Evolutionary conservation across 2,113 vertebrate species (phyloP).

Genomic region (Oxyura jamaicensis): DNA sequence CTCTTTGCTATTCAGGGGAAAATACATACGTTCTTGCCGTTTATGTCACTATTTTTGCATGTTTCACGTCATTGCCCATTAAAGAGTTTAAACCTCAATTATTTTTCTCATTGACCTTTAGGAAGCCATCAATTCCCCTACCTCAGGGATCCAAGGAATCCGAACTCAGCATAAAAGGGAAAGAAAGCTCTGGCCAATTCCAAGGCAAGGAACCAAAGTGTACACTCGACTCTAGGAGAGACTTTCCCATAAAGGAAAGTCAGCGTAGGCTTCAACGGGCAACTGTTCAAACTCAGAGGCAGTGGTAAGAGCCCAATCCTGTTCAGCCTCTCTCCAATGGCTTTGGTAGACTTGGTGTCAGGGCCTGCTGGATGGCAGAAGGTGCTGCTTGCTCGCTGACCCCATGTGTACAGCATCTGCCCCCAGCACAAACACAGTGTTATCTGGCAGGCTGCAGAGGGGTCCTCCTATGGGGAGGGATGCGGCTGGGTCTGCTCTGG

Average conservation of each 20-base stretch:
- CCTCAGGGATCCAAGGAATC: not conserved
- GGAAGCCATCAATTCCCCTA: not conserved
- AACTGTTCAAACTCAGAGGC: not conserved
- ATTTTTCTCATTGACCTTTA: not conserved
- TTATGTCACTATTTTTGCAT: not conserved
- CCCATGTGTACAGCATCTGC: not conserved
- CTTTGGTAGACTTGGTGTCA: not conserved
- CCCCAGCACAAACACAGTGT: fast-evolving
- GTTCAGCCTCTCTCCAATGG: not conserved
- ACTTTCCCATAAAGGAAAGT: too few relatives aligned
- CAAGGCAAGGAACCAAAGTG: not conserved
- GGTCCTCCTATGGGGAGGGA: not conserved
- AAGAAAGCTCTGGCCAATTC: not conserved
- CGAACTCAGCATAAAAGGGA: not conserved
- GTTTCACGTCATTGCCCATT: not conserved
- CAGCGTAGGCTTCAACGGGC: not conserved
- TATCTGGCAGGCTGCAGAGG: not conserved
- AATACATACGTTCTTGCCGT: not conserved
- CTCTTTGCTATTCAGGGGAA: fast-evolving
- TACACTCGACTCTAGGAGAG: not conserved
- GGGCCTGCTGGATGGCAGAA: not conserved
- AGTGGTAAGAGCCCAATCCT: not conserved
- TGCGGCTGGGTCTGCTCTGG: not conserved
- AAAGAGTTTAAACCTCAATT: not conserved
- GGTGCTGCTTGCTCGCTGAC: not conserved